These are phyloP conservation scores for Turnix velox DNA, from an alignment of 2,113 vertebrate species.

Conservation along the genomic window DNA sequence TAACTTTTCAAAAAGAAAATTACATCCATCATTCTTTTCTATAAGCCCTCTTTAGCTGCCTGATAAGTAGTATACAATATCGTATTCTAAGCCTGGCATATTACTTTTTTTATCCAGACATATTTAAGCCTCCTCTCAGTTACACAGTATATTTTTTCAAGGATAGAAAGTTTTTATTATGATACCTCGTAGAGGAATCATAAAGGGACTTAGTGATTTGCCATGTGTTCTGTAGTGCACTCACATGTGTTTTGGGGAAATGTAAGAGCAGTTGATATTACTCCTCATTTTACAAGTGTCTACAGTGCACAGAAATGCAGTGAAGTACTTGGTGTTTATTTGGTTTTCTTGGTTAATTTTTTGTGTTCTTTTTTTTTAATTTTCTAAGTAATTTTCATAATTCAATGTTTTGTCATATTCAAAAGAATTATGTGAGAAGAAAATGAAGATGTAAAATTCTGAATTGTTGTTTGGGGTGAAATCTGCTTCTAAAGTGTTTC, in stretches of 20 bases:
- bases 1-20: slow-evolving; percentile 81
- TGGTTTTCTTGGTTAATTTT: background rate
- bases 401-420: background rate
- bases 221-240: background rate
- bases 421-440: background rate
- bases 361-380: background rate
- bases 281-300: background rate
- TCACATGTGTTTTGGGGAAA: background rate
- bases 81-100: slow-evolving; percentile 53
- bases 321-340: background rate
- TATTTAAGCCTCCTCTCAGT: slow-evolving; percentile 50
- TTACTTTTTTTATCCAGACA: slow-evolving; percentile 53
- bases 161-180: slow-evolving; percentile 7
- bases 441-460: background rate
- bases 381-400: background rate
- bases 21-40: slow-evolving; percentile 78
- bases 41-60: slow-evolving; percentile 75
- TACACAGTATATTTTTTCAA: slow-evolving; percentile 17
- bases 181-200: background rate
- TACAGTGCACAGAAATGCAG: background rate
- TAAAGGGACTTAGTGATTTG: background rate
- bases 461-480: background rate
- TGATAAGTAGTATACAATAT: slow-evolving; percentile 51
- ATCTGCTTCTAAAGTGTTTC: background rate
- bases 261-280: background rate